Evolutionary conservation across 2,113 vertebrate genomes (phyloP).

Genomic region (Anarhynchus alexandrinus): DNA sequence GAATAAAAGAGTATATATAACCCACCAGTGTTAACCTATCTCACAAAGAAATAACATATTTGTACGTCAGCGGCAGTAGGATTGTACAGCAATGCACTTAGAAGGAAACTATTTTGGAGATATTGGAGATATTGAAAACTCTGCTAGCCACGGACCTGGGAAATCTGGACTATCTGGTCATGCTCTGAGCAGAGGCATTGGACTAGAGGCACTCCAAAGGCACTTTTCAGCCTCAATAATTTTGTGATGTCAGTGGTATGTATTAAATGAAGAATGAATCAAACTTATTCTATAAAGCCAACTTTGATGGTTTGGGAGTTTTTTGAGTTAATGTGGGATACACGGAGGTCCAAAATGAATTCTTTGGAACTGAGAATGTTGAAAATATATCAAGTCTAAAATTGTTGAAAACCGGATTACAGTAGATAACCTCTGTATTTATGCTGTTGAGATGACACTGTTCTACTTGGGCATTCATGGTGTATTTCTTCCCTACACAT

Average conservation of each 20-base stretch:
- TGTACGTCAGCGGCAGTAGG: not conserved
- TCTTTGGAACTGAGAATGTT: not conserved
- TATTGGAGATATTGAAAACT: not conserved
- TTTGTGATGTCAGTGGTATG: not conserved
- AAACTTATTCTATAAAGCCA: not conserved
- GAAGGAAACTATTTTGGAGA: not conserved
- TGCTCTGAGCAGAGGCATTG: not conserved
- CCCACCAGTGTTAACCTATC: not conserved
- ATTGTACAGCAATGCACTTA: not conserved
- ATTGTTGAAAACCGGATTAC: fast-evolving
- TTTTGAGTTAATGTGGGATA: not conserved
- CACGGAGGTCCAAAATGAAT: not conserved
- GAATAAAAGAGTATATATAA: not conserved
- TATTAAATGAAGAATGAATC: not conserved
- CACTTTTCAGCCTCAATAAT: not conserved
- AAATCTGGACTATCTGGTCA: not conserved
- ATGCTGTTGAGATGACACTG: not conserved
- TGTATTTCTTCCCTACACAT: not conserved
- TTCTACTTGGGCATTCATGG: not conserved
- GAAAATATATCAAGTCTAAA: not conserved
- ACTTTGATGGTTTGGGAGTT: not conserved
- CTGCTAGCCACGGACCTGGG: not conserved
- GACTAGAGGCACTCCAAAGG: not conserved
- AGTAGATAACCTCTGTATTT: not conserved
- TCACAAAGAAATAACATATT: not conserved